Evolutionary conservation across 35 echinoderm and acorn worm species (phyloP).

Genomic region (Strongylocentrotus purpuratus): DNA sequence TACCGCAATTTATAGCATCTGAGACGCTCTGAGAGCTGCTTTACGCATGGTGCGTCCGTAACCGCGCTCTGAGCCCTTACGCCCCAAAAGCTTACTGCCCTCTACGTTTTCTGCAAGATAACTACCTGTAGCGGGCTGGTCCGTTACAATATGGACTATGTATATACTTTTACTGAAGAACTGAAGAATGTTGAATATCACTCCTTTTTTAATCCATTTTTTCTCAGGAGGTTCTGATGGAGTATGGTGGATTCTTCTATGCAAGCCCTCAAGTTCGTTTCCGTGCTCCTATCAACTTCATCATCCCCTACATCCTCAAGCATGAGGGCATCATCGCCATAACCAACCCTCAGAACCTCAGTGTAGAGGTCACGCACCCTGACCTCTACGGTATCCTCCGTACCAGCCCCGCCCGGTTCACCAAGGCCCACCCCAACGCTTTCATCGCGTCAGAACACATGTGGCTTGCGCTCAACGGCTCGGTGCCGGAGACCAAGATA

Average conservation of each 20-base stretch:
- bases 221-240: constrained; percentile 71
- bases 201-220: background rate
- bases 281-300: constrained; percentile 83
- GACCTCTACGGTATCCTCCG: constrained; percentile 53
- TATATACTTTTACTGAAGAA: too few relatives aligned
- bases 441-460: constrained; percentile 57
- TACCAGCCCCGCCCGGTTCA: constrained; percentile 40
- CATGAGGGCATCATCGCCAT: constrained; percentile 77
- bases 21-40: too few relatives aligned
- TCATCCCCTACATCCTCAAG: constrained; percentile 71
- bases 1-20: too few relatives aligned
- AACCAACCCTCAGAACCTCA: constrained; percentile 53
- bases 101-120: too few relatives aligned
- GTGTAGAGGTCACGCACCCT: constrained; percentile 66
- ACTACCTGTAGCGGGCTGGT: too few relatives aligned
- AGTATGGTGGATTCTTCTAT: constrained; percentile 85
- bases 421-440: constrained; percentile 62
- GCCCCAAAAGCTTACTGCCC: too few relatives aligned
- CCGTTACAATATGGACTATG: too few relatives aligned
- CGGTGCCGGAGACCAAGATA: constrained; percentile 54
- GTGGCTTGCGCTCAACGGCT: constrained; percentile 71
- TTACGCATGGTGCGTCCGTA: too few relatives aligned
- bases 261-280: constrained; percentile 78
- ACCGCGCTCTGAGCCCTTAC: too few relatives aligned
- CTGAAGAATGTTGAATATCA: too few relatives aligned